Evolutionary conservation across 2,888 invertebrate genomes (phyloP).

Genomic region (Lymantria dispar): DNA sequence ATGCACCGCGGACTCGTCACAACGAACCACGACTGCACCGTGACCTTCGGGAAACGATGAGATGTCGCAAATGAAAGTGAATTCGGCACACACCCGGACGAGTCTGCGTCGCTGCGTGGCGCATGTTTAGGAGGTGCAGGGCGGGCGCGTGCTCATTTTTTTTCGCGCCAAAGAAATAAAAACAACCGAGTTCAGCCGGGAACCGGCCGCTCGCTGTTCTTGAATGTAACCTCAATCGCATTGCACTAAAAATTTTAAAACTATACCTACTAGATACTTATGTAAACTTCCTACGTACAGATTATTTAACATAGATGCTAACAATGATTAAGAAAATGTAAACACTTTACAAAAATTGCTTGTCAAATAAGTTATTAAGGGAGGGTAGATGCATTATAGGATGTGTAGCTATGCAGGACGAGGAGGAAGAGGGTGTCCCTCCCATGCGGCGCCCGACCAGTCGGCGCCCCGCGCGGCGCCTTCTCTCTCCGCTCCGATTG

Average conservation of each 20-base stretch:
- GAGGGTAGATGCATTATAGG: conserved; percentile 67
- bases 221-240: neutral
- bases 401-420: conserved; percentile 54
- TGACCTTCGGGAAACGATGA: conserved; percentile 80
- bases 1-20: conserved; percentile 49
- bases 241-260: neutral
- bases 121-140: conserved; percentile 83
- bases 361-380: conserved; percentile 19
- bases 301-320: conserved; percentile 10
- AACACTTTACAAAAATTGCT: conserved; percentile 11
- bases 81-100: conserved; percentile 77
- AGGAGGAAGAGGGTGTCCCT: conserved; percentile 42
- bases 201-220: conserved; percentile 55
- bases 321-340: conserved; percentile 15
- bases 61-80: conserved; percentile 83
- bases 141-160: conserved; percentile 79
- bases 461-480: conserved; percentile 77
- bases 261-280: conserved; percentile 5
- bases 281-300: conserved; percentile 2
- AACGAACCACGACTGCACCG: conserved; percentile 58
- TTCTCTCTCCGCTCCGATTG: conserved; percentile 81
- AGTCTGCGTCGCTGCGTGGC: conserved; percentile 82
- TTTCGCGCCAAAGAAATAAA: conserved; percentile 80
- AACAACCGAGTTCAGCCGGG: conserved; percentile 78
- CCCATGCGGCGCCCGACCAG: conserved; percentile 61